Evolutionary conservation across 2,113 vertebrate species (phyloP).

Genomic region (Patagioenas fasciata): DNA sequence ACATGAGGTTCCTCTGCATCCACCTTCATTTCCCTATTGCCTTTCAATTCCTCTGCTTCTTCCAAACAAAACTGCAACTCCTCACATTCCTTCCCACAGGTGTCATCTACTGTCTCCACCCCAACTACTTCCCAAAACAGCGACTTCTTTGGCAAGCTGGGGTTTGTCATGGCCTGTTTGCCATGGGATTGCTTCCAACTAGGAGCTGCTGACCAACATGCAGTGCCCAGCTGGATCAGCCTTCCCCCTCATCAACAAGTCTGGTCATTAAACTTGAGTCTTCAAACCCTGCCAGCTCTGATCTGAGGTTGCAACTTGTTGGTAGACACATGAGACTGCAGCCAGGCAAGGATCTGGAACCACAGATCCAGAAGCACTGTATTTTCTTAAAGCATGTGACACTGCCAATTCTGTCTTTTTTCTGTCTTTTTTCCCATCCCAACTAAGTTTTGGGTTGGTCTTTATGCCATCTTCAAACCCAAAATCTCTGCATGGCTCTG

Average conservation of each 20-base stretch:
- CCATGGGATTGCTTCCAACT: background rate
- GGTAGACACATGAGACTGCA: background rate
- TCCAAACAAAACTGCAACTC: background rate
- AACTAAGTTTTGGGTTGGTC: background rate
- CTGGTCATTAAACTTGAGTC: background rate
- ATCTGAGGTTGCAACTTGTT: background rate
- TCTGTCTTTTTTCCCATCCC: background rate
- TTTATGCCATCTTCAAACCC: background rate
- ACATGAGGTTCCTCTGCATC: background rate
- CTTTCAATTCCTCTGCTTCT: background rate
- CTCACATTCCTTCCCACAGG: background rate
- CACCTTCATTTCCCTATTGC: background rate
- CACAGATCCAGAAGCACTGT: background rate
- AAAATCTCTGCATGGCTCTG: background rate
- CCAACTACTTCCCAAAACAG: background rate
- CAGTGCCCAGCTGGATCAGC: background rate
- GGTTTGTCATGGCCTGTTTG: background rate
- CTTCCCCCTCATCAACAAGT: background rate
- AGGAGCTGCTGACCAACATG: background rate
- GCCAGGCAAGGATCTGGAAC: background rate
- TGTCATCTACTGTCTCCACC: background rate
- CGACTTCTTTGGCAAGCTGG: background rate
- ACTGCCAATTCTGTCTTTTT: background rate
- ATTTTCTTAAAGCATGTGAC: background rate
- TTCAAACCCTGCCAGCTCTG: background rate